Base-by-base conservation (phyloP, 2,113 vertebrate genomes). In the Melanotaenia duboulayi region DNA sequence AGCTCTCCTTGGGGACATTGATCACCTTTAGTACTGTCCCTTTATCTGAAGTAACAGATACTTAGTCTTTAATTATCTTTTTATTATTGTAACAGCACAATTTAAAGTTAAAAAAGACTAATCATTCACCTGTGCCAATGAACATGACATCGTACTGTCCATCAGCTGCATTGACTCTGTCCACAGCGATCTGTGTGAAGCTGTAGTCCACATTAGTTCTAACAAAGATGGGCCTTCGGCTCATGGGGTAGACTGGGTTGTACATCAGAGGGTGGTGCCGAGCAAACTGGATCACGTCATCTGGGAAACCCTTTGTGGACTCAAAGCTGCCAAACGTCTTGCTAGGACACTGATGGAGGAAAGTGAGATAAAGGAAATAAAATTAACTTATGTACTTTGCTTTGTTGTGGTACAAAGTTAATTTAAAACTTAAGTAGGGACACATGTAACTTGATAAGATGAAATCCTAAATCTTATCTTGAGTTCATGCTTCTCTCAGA, bases 181-280 rank as follows among this genome's bases (percentile, higher is more conserved):
- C 98, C 37, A 96, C 97, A 0, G 93, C 91, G 0, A 99, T 93
- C 87, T 94, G 95, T 2, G 96, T 98, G 92, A 99, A 98, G 83
- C 94, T 97, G 92, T 97, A 95, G 25, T 95, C 96, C 11, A 95
- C 89, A 0, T 95, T 83, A 0, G 95, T 96, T 80, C 95, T 94
- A 61, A 98, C 86, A 51, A 99, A 98, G 69, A 99, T 55, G 0
- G 98, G 98, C 1, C 90, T 94, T 11, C 95, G 94, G 39, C 92
- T 94, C 1, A 96, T 85, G 0, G 98, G 97, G 83, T 96, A 91
- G 40, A 99, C 95, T 0, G 97, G 94, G 83, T 96, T 97, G 73
- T 95, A 97, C 98, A 99, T 99, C 68, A 99, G 93, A 0, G 97
- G 98, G 87, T 99, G 98, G 89, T 97, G 97, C n/a, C 97, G 94